Conservation (phyloP, 2,888 invertebrate genomes). For the Catocala fraxini region DNA sequence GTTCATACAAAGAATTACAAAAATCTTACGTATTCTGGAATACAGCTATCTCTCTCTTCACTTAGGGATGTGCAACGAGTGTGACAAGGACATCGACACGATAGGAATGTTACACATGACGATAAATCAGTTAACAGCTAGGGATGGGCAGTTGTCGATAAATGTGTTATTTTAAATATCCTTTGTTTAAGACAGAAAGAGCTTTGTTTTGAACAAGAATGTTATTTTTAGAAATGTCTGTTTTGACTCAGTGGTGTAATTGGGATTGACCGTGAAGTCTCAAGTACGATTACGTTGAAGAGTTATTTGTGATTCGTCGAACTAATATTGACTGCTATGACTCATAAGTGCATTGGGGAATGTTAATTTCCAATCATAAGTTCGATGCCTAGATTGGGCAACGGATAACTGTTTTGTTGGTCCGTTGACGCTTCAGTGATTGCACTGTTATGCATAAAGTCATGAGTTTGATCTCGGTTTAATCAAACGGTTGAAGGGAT, state of each 20-base stretch:
- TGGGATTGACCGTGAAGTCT: neutral
- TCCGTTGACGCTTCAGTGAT: too few relatives aligned
- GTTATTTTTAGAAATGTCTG: neutral
- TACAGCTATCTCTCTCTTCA: slow-evolving; percentile 7
- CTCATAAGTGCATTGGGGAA: too few relatives aligned
- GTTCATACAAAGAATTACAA: slow-evolving; percentile 9
- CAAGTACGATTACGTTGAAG: neutral
- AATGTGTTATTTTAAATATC: slow-evolving; percentile 17
- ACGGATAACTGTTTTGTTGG: too few relatives aligned
- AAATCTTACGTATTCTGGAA: slow-evolving; percentile 10
- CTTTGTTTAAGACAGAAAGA: slow-evolving; percentile 20
- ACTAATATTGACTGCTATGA: too few relatives aligned
- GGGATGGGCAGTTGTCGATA: slow-evolving; percentile 28
- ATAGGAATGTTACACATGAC: slow-evolving; percentile 20
- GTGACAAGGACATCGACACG: slow-evolving; percentile 13
- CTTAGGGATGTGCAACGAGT: neutral
- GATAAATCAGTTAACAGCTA: slow-evolving; percentile 31
- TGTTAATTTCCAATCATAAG: too few relatives aligned
- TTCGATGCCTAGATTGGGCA: too few relatives aligned
- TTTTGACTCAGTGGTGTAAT: neutral
- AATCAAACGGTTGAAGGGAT: too few relatives aligned
- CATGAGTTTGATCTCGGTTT: too few relatives aligned
- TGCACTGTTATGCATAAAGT: too few relatives aligned
- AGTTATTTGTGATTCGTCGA: too few relatives aligned
- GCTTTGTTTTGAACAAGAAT: slow-evolving; percentile 9